A percentile compares a stretch with the other conserved stretches of the same genome.
Conservation (phyloP, 2,888 invertebrate genomes). For the Criorhina ranunculi region DNA sequence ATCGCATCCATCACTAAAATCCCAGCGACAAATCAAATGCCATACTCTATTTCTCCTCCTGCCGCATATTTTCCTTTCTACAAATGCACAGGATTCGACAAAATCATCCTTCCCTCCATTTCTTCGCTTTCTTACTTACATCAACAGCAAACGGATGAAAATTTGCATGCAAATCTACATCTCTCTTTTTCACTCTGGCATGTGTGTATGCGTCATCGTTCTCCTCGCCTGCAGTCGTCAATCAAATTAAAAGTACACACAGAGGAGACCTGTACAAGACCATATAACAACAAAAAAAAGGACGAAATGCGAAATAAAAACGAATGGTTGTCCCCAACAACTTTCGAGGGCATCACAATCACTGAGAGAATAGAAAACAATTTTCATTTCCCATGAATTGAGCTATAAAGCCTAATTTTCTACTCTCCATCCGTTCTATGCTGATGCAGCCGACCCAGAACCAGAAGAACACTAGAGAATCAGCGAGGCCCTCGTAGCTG, state of each 20-base stretch:
- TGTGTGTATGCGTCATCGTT: constrained; percentile 10
- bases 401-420: constrained; percentile 72
- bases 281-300: not conserved
- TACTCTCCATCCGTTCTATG: not conserved
- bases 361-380: constrained; percentile 75
- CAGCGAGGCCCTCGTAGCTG: not conserved
- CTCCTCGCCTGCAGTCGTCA: constrained; percentile 63
- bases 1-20: constrained; percentile 59
- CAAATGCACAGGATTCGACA: not conserved
- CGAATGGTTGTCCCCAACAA: constrained; percentile 42
- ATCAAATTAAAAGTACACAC: constrained; percentile 69
- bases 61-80: not conserved
- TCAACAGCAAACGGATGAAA: constrained; percentile 17
- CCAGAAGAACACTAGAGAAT: constrained; percentile 21
- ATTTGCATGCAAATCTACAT: constrained; percentile 50
- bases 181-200: not conserved
- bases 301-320: constrained; percentile 19
- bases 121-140: constrained; percentile 27
- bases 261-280: constrained; percentile 27
- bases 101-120: not conserved
- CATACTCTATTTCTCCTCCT: not conserved
- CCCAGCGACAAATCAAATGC: constrained; percentile 63
- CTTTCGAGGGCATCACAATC: constrained; percentile 69
- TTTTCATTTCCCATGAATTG: constrained; percentile 74
- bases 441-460: constrained; percentile 32